Percentiles rank a stretch among this genome's conserved stretches.
Conservation (phyloP, 2,113 vertebrate species). For the Zosterops hypoxanthus region DNA sequence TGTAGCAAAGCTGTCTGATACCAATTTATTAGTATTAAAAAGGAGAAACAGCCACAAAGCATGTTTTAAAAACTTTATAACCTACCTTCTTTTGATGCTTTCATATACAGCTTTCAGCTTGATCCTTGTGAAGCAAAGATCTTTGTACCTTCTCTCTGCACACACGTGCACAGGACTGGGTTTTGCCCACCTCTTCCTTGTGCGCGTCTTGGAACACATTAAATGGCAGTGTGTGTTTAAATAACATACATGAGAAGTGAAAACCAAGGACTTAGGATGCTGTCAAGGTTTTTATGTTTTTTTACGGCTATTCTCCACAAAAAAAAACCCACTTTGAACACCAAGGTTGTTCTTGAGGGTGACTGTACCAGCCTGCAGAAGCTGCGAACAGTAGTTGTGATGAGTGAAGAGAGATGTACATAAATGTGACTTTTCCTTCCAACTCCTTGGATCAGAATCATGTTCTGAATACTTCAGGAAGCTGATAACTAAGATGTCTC, state of each 20-base stretch:
- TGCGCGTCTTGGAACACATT: accelerated
- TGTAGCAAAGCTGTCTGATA: conserved; percentile 58
- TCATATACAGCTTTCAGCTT: neutral
- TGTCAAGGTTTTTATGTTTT: neutral
- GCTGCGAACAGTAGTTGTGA: neutral
- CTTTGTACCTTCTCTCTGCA: neutral
- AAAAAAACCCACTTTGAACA: neutral
- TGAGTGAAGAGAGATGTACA: neutral
- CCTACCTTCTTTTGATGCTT: neutral
- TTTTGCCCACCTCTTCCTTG: neutral
- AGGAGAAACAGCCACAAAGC: conserved; percentile 32
- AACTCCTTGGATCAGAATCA: neutral
- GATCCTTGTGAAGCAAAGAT: neutral
- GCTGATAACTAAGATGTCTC: neutral
- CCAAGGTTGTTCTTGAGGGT: neutral
- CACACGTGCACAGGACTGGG: neutral
- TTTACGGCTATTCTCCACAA: neutral
- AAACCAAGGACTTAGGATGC: neutral
- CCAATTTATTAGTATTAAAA: neutral
- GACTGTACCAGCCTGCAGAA: neutral
- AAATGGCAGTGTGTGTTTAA: neutral
- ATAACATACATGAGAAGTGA: neutral
- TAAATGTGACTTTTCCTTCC: neutral
- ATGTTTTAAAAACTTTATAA: neutral
- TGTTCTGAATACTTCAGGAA: neutral